A percentile compares a stretch with the other conserved stretches of the same genome.
phyloP scores from a whole-genome alignment of 2,888 invertebrate species.

The Ephialtes manifestator region DNA sequence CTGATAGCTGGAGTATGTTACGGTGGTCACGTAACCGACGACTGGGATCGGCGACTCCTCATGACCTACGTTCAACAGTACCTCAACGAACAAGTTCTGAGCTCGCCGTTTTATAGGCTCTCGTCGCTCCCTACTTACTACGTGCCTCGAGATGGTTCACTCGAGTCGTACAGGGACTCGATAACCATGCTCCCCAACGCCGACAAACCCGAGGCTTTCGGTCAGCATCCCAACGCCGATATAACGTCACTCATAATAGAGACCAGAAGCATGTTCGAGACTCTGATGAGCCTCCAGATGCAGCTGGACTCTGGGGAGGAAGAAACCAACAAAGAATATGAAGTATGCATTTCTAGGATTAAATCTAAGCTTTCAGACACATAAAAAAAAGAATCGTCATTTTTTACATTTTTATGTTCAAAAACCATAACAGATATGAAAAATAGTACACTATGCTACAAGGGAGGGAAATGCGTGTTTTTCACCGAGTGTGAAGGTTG shows the following conservation, averaged over 20 bases:
- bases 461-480: no score
- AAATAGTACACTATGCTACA: no score
- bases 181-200: slow-evolving; percentile 91
- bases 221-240: slow-evolving; percentile 96
- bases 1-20: slow-evolving; percentile 96
- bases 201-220: slow-evolving; percentile 95
- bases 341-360: slow-evolving; percentile 85
- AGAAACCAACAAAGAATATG: slow-evolving; percentile 90
- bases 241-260: slow-evolving; percentile 95
- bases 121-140: slow-evolving; percentile 92
- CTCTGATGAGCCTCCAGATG: slow-evolving; percentile 92
- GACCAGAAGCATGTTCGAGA: slow-evolving; percentile 91
- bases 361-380: no score
- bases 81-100: slow-evolving; percentile 91
- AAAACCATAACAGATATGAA: no score
- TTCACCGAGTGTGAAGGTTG: no score
- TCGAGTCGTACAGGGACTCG: slow-evolving; percentile 93
- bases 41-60: slow-evolving; percentile 91
- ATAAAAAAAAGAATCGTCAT: no score
- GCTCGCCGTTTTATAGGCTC: slow-evolving; percentile 90
- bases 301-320: slow-evolving; percentile 88
- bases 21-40: slow-evolving; percentile 94
- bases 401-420: no score
- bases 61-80: slow-evolving; percentile 94
- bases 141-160: slow-evolving; percentile 93